Conservation (phyloP, 2,888 invertebrate genomes). For the Epinotia bilunana region DNA sequence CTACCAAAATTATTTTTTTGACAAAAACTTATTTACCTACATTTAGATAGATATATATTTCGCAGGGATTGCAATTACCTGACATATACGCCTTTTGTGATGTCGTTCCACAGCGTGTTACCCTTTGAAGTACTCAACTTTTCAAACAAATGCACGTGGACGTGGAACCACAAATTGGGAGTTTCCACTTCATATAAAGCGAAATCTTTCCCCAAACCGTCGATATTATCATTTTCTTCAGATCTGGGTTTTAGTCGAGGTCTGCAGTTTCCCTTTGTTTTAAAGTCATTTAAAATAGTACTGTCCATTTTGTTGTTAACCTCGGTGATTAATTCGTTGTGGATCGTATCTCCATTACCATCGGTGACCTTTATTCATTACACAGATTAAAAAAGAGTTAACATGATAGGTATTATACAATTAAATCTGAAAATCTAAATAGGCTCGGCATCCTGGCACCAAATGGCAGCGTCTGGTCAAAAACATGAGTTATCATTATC, state of each 20-base stretch:
- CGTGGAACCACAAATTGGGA: conserved; percentile 81
- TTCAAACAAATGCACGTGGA: conserved; percentile 83
- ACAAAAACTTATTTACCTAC: too few species aligned
- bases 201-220: conserved; percentile 55
- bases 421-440: too few species aligned
- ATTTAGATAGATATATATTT: too few species aligned
- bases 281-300: not conserved
- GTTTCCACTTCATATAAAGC: conserved; percentile 77
- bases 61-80: conserved; percentile 55
- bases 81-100: conserved; percentile 81
- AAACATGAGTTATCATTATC: too few species aligned
- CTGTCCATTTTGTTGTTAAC: not conserved
- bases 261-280: not conserved
- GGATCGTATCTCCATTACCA: not conserved
- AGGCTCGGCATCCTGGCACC: too few species aligned
- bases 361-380: not conserved
- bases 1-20: too few species aligned
- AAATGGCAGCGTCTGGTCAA: too few species aligned
- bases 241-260: not conserved
- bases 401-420: too few species aligned
- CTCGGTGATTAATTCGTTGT: not conserved
- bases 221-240: conserved; percentile 16
- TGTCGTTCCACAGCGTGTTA: conserved; percentile 83
- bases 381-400: not conserved
- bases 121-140: conserved; percentile 80